Evolutionary conservation across 2,888 invertebrate genomes (phyloP).

Genomic region (Lagria hirta): DNA sequence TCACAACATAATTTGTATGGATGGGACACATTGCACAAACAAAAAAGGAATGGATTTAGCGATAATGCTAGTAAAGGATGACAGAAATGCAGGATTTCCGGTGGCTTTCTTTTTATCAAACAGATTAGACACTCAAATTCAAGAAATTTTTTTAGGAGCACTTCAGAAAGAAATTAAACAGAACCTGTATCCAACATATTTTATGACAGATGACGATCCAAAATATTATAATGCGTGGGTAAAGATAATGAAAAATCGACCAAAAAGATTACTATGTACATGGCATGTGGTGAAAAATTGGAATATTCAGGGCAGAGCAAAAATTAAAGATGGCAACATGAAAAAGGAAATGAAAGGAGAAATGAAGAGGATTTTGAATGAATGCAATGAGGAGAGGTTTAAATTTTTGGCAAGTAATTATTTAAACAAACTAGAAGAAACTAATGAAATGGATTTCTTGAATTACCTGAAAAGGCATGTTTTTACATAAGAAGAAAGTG

Average conservation of each 20-base stretch:
- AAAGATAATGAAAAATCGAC: constrained; percentile 24
- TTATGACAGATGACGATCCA: constrained; percentile 32
- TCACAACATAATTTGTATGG: constrained; percentile 23
- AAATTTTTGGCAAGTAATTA: constrained; percentile 20
- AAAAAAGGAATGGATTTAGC: constrained; percentile 26
- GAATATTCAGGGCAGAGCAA: constrained; percentile 29
- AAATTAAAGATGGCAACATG: constrained; percentile 23
- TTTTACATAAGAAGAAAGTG: too few species aligned
- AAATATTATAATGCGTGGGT: constrained; percentile 27
- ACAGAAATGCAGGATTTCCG: constrained; percentile 27
- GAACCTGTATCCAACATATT: constrained; percentile 22
- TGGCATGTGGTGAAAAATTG: constrained; percentile 34
- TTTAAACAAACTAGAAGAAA: constrained; percentile 27
- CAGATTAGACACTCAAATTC: constrained; percentile 27
- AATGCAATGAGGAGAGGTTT: constrained; percentile 25
- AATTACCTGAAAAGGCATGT: constrained; percentile 29
- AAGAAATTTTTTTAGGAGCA: constrained; percentile 30
- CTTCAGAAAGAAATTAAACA: too few species aligned
- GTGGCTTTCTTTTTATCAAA: constrained; percentile 29
- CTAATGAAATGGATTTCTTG: constrained; percentile 27
- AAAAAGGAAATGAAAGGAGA: constrained; percentile 25
- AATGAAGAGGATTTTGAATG: constrained; percentile 29
- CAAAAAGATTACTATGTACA: constrained; percentile 30
- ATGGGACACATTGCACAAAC: constrained; percentile 29
- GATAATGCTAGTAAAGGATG: constrained; percentile 25